Evolutionary conservation across 2,888 invertebrate genomes (phyloP), one percentile per base, ranked within the genome.

Genomic region (Drosophila macrothrix): DNA sequence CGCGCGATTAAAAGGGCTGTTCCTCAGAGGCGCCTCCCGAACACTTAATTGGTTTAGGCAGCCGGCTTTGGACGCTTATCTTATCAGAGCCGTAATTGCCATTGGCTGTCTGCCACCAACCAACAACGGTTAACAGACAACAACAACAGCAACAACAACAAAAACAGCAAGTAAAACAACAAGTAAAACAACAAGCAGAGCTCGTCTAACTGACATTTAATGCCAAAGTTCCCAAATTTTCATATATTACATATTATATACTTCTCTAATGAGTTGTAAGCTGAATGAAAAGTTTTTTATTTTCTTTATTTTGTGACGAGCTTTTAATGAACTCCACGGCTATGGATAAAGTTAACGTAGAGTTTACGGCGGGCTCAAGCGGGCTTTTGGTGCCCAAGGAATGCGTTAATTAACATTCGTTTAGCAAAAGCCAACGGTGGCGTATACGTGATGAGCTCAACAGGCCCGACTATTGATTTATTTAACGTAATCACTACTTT

Each of bases 61-160:
- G 69, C 88, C 88, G 72, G 85, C 85, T 88, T 87, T 74, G 65
- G 61, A 43, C 73, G 86, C 83, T 86, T 86, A 85, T 90, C 88
- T 86, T 90, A 90, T 86, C 90, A 89, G 66, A 64, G 59, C 61
- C 68, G 84, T 87, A 87, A 89, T 89, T 85, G 90, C 88, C 85
- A 87, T 85, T 85, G 85, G 85, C 82, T 70, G 65, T 63, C 65
- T 56, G 67, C 63, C 70, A 54, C 19, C 60, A 67, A 64, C 50
- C 72, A 76, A 55, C 76, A 73, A 53, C 59, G 54, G n/a, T 14
- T 14, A 56, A 41, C 55, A 63, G 16, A 50, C 35, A 43, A 37
- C 55, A 55, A 49, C 43, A 35, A 9, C 49, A 53, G 35, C 35
- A 43, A 37, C 56, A 55, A 53, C 43, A 41, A 9, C 49, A 56